Evolutionary conservation across 2,113 vertebrate genomes (phyloP), one percentile per base, ranked within the genome.

Genomic region (Pristiophorus japonicus): DNA sequence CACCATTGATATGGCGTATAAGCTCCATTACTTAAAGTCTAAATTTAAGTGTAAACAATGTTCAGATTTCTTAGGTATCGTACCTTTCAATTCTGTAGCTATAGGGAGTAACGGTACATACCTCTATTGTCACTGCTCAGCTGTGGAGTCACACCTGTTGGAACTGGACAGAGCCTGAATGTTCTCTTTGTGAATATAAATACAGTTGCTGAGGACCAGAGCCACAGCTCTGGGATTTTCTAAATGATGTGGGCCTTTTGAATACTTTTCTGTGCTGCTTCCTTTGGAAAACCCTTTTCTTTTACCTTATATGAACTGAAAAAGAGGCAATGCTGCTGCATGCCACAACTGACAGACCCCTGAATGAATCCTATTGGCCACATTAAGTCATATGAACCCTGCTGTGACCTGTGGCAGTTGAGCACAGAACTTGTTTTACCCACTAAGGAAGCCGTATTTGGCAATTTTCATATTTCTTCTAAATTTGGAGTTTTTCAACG

Each of bases 391-490:
- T 96, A 96, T 98, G 98, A 97, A 93, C 30, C 96, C n/a, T 96
- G 97, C 97, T 96, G 96, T 97, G 98, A 97, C 98, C 97, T 97
- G 97, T 98, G 97, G 98, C 98, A 95, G 96, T 96, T 95, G 20
- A 94, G 93, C 92, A 67, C 97, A 97, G 96, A 96, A 67, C 97
- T 66, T 94, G 34, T 67, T 98, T 98, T 98, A 98, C 98, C 98
- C 97, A 97, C 97, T 98, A 98, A 98, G 97, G 98, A 98, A 98
- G 98, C 97, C 97, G 96, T 96, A 96, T 97, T 98, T 98, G 98
- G 98, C 97, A 98, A 98, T 98, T 98, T 98, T 98, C 98, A 99
- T 99, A 98, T 98, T 99, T 99, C 99, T 99, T 99, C 98, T 99
- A 99, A 99, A 99, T 99, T 99, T 99, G 99, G 98, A 98, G 98